Evolutionary conservation across 2,797 vertebrate species (phyloP).

Genomic region (Sebastes alutus): DNA sequence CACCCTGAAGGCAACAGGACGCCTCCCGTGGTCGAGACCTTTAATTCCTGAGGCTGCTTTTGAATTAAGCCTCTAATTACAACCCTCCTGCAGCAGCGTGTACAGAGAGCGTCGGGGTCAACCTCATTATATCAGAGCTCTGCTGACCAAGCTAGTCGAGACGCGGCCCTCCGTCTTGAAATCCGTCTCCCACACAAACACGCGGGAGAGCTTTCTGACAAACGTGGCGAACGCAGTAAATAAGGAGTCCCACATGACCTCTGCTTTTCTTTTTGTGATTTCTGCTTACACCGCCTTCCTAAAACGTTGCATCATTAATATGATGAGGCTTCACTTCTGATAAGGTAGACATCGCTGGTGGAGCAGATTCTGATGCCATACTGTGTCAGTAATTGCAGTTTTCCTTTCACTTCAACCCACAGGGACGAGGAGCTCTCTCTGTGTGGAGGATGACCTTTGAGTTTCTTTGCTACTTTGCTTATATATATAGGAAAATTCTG

Average conservation of each 20-base stretch:
- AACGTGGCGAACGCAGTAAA: constrained; percentile 52
- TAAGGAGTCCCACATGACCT: constrained; percentile 47
- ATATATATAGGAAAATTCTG: background rate
- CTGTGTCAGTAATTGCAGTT: constrained; percentile 62
- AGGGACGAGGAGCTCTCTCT: background rate
- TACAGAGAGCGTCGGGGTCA: constrained; percentile 23
- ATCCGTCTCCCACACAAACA: constrained; percentile 10
- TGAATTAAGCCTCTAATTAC: constrained; percentile 16
- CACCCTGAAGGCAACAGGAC: background rate
- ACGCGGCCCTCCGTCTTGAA: constrained; percentile 14
- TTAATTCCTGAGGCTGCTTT: background rate
- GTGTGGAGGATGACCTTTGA: background rate
- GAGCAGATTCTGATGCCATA: constrained; percentile 44
- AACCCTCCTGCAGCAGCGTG: background rate
- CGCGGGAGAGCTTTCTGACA: constrained; percentile 36
- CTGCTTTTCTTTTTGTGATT: constrained; percentile 4
- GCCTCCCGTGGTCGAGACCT: background rate
- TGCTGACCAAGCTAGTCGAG: constrained; percentile 61
- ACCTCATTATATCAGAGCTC: constrained; percentile 51
- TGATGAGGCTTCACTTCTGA: constrained; percentile 55
- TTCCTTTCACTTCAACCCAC: constrained; percentile 35
- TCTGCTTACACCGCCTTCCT: constrained; percentile 50
- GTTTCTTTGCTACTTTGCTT: background rate
- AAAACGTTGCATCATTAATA: constrained; percentile 63
- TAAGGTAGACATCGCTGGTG: constrained; percentile 16